Evolutionary conservation across 2,888 invertebrate species (phyloP), one percentile per base, ranked within the genome.

Genomic region (Caenorhabditis sp.): DNA sequence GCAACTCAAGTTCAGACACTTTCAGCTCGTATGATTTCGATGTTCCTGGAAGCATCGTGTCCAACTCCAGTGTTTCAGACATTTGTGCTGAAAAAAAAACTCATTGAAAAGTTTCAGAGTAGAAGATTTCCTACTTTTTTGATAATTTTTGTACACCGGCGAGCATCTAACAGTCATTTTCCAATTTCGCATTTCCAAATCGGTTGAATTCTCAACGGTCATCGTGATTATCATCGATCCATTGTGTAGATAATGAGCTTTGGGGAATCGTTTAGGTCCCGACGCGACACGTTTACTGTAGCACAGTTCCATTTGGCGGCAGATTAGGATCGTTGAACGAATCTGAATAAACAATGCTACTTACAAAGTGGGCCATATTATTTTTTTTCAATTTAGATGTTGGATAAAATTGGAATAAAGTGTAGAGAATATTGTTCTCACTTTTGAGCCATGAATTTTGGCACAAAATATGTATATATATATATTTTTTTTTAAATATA

Each of bases 291-390:
- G 59, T 31, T 70, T 64, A 23, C 62, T 58, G 43, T 64, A 70
- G 43, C 75, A 75, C 50, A 67, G 58, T 50, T 75, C 75, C 70
- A 75, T 75, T 36, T 75, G 64, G n/a, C 49, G 27, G 25, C 70
- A 75, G 50, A 70, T 70, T 57, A 60, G 27, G 1, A 75, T 21
- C 1, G 67, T 52, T 31, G 49, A 63, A 27, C 54, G 26, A 12
- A 74, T 21, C 72, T 72, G 56, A 50, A 71, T 63, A 43, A 27
- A n/a, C n/a, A n/a, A n/a, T n/a, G n/a, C n/a, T n/a, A n/a, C n/a
- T n/a, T n/a, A n/a, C n/a, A n/a, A n/a, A n/a, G n/a, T n/a, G n/a
- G 43, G 21, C n/a, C 20, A 38, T 14, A 43, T 14, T 10, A 8
- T 7, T 50, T 25, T n/a, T n/a, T n/a, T n/a, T n/a, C n/a, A n/a